Evolutionary conservation across 2,888 invertebrate genomes (phyloP), one percentile per base, ranked within the genome.

Genomic region (Apoda limacodes): DNA sequence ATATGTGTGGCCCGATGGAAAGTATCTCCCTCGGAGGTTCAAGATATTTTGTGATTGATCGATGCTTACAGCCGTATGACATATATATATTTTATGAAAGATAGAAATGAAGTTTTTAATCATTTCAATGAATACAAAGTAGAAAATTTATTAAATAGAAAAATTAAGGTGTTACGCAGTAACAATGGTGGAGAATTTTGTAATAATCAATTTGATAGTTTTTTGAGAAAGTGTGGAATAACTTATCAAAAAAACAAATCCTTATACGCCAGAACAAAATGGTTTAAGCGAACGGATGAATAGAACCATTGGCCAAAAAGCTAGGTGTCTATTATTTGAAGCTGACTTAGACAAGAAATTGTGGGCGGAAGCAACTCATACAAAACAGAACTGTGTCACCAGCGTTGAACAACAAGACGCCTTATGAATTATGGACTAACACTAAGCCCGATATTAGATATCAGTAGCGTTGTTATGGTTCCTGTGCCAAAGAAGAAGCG

Each of bases 81-180:
- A 1, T 35, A 29, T 13, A 28, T 42, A 27, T 55, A 52, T 34
- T 47, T 54, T 36, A 10, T 58, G 10, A 58, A 50, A 34, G 33
- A 35, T 6, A 60, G 57, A 31, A 39, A 41, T 43, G 50, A 60
- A 37, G 47, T 40, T 7, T 30, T 40, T 9, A 29, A 36, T 12
- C 25, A 25, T 30, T 42, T 42, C 21, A 35, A 36, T 23, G 30
- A 50, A 9, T 59, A 52, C 29, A 22, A 46, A 25, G 46, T 46
- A 11, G 52, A 51, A 39, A 53, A 50, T 25, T 46, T 52, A 35
- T n/a, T 25, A 23, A 32, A 35, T 10, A 30, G 5, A 9, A 46
- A 36, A 37, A 50, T 53, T 9, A 53, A 56, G 35, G 32, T 31
- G 9, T 9, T 37, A 20, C 21, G 28, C 12, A 32, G 27, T 2